Evolutionary conservation across 2,113 vertebrate species (phyloP).

Genomic region (Cricetomys ansorgei): DNA sequence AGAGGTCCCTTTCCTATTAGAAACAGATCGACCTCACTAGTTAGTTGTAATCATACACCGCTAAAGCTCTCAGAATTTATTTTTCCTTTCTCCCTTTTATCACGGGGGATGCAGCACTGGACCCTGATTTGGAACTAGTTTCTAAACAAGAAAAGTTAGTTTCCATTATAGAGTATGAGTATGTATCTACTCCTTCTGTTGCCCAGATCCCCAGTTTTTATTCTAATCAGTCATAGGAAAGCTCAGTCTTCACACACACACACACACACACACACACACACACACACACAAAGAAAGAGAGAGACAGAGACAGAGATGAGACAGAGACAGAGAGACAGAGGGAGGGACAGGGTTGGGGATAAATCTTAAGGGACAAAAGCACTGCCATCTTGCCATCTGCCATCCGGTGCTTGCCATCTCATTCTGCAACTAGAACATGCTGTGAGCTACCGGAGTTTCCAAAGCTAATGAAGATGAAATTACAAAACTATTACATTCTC

Average conservation of each 20-base stretch:
- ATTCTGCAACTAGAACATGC: background rate
- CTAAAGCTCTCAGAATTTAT: background rate
- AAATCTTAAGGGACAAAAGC: background rate
- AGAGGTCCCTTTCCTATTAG: background rate
- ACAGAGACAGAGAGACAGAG: no score
- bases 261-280: background rate
- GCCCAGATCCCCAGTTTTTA: background rate
- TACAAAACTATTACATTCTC: background rate
- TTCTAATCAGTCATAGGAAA: background rate
- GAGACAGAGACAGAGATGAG: no score
- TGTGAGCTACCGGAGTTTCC: rapidly evolving
- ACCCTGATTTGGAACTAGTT: background rate
- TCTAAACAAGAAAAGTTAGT: background rate
- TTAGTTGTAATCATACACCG: background rate
- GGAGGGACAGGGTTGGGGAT: no score
- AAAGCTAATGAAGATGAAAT: background rate
- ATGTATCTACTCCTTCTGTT: background rate
- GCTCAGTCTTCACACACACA: background rate
- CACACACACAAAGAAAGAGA: background rate
- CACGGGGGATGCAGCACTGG: background rate
- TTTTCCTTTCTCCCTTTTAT: constrained; percentile 14
- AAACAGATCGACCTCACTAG: background rate
- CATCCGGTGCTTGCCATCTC: background rate
- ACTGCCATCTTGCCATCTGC: background rate
- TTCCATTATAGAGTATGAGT: background rate